Evolutionary conservation across 2,113 vertebrate genomes (phyloP), one percentile per base, ranked within the genome.

Genomic region (Plecturocebus donacophilus): DNA sequence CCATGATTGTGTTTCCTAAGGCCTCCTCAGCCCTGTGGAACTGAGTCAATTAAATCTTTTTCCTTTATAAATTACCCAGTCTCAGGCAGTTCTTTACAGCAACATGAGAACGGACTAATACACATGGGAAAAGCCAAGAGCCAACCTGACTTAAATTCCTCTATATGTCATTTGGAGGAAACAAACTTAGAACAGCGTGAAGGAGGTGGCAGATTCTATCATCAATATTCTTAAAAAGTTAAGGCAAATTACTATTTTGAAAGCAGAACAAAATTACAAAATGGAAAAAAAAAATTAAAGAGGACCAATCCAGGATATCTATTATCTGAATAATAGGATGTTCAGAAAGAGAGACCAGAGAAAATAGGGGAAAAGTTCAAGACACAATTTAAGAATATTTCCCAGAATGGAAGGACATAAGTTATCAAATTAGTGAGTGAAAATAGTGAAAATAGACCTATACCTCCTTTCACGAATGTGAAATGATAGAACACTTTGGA

Each of bases 251-350:
- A 79, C 38, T 42, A 91, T 71, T 95, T 79, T 91, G 87, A 95
- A 70, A 95, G 17, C n/a, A 93, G 49, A 91, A 71, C 66, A 82
- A 94, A 90, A 94, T 52, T 64, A 54, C n/a, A 91, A 87, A n/a
- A 87, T 61, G 71, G 25, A 77, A 91, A 94, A 82, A 94, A 82
- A 85, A 75, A 90, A 77, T 54, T 79, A 83, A 49, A 71, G 23
- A 82, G 61, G 61, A 84, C 2, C 70, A 94, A 25, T 70, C n/a
- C 82, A 91, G 58, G 23, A 94, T 10, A 83, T 87, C n/a, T 25
- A 87, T 77, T 88, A 83, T 66, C 83, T 71, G 70, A 87, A 49
- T 40, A 90, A 49, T 58, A 64, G 47, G 86, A 76, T 32, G 17
- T 76, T 77, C 49, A 83, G 47, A 92, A 92, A 92, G 38, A 70